These are phyloP conservation scores for Hirtodrosophila confusa DNA, from an alignment of 2,888 invertebrate genomes.

Conservation along the genomic window DNA sequence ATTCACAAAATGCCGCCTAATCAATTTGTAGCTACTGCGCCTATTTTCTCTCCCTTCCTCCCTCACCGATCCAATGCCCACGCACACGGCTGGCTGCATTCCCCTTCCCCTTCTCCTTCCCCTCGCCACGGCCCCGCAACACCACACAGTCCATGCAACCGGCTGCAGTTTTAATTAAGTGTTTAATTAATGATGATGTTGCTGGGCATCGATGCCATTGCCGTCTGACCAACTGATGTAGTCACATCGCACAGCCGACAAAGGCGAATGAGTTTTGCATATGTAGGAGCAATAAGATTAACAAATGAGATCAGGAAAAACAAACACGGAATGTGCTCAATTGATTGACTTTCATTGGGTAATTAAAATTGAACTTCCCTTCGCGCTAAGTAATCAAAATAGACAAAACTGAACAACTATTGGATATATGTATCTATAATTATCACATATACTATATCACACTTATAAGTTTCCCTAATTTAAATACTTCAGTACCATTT, in stretches of 20 bases:
- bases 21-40: slow-evolving; percentile 41
- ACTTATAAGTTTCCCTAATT: too few species aligned
- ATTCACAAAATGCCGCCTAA: slow-evolving; percentile 48
- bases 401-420: too few species aligned
- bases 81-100: slow-evolving; percentile 18
- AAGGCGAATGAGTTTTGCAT: slow-evolving; percentile 55
- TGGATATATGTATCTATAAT: too few species aligned
- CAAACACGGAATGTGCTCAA: slow-evolving; percentile 15
- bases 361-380: neutral
- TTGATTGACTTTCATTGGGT: slow-evolving; percentile 19
- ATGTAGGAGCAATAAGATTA: slow-evolving; percentile 46
- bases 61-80: neutral
- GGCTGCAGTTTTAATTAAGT: slow-evolving; percentile 76
- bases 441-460: too few species aligned
- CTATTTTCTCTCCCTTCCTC: neutral
- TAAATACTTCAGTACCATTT: too few species aligned
- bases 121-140: neutral
- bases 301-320: slow-evolving; percentile 35
- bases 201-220: slow-evolving; percentile 18
- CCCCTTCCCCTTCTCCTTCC: neutral
- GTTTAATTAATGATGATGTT: slow-evolving; percentile 74
- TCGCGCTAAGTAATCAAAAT: too few species aligned
- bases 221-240: slow-evolving; percentile 29
- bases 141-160: neutral
- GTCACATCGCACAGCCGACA: slow-evolving; percentile 24